Percentiles rank a stretch among this genome's conserved stretches.
These are phyloP conservation scores for Macrotis lagotis DNA, from an alignment of 2,113 vertebrate species.

Conservation along the genomic window DNA sequence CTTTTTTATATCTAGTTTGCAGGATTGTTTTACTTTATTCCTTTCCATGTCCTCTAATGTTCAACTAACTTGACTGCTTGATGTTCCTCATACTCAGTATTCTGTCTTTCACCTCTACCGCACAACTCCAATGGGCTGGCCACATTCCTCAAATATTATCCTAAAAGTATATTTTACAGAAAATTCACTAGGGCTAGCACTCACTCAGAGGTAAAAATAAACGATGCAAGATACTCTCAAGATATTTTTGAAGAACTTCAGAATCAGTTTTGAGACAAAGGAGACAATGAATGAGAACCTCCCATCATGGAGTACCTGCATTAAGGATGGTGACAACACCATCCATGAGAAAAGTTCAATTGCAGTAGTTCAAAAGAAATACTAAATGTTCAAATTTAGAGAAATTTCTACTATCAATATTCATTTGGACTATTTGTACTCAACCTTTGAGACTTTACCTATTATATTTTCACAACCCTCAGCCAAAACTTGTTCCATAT, in stretches of 20 bases:
- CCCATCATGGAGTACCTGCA: no score
- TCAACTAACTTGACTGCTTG: background rate
- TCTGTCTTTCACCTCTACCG: background rate
- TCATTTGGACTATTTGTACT: no score
- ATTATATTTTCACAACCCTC: background rate
- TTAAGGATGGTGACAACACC: background rate
- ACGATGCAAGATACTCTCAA: background rate
- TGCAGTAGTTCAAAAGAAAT: no score
- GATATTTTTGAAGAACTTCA: background rate
- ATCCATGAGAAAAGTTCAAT: no score
- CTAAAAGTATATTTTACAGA: background rate
- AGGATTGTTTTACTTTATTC: background rate
- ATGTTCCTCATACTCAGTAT: background rate
- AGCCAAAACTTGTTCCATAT: conserved; percentile 6
- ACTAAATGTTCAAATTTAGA: no score
- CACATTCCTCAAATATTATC: background rate
- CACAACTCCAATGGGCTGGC: background rate
- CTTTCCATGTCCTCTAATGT: background rate
- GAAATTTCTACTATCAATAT: no score
- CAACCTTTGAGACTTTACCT: no score
- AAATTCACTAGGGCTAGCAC: background rate
- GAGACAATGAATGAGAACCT: background rate
- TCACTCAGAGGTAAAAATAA: background rate
- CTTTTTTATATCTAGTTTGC: background rate
- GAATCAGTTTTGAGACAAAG: background rate